These are phyloP conservation scores for Leptestheria dahalacensis DNA, from an alignment of 1,140 invertebrate species.

Conservation along the genomic window DNA sequence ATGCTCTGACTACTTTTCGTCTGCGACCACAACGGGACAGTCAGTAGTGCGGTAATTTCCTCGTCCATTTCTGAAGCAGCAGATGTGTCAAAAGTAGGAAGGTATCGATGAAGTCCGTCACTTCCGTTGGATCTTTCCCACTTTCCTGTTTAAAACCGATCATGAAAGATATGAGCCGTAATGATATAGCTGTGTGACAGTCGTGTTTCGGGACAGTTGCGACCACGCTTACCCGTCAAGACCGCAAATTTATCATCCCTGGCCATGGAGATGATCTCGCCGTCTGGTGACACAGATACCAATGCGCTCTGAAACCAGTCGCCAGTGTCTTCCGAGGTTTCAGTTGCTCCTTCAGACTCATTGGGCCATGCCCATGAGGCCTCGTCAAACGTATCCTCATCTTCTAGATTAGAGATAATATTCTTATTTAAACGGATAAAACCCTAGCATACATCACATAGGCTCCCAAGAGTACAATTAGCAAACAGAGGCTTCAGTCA, in stretches of 20 bases:
- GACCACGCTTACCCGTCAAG: background rate
- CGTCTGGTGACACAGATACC: background rate
- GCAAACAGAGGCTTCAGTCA: too few relatives aligned
- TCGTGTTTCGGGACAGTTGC: background rate
- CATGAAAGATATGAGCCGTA: too few relatives aligned
- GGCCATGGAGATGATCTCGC: background rate
- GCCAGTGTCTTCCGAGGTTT: background rate
- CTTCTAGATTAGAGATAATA: too few relatives aligned
- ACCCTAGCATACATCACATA: too few relatives aligned
- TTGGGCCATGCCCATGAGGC: background rate
- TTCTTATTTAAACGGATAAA: too few relatives aligned
- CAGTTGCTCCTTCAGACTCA: background rate
- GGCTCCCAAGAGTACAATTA: too few relatives aligned
- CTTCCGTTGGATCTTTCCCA: background rate
- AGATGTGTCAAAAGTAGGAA: background rate
- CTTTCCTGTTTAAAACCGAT: too few relatives aligned
- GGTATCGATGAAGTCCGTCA: background rate
- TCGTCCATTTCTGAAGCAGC: conserved; percentile 30
- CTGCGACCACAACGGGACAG: conserved; percentile 48
- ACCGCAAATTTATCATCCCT: background rate
- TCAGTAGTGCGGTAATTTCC: conserved; percentile 37
- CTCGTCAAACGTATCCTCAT: background rate
- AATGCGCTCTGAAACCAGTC: background rate
- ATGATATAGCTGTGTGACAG: too few relatives aligned
- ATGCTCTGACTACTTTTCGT: conserved; percentile 42